Base-by-base conservation (phyloP, 1,140 invertebrate species). In the Zaprionus nigranus region DNA sequence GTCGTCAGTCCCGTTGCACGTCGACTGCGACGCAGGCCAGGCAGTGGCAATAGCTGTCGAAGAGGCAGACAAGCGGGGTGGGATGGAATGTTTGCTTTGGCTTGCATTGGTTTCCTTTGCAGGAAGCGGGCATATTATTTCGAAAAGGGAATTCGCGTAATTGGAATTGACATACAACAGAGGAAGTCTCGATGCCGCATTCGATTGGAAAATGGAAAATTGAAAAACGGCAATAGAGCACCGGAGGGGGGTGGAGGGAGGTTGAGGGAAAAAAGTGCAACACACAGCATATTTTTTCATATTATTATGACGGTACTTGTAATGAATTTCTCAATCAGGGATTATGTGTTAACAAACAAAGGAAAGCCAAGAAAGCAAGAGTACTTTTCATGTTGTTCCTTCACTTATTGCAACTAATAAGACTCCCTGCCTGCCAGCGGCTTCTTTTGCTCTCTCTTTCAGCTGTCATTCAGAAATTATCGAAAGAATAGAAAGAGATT, bases 91-190 rank as follows among this genome's bases (percentile, higher is more conserved):
- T 34, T 34, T 36, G 49, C 13, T 64, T 46, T 53, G 30, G 43
- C 34, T 64, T 30, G 20, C 28, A 17, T 36, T 34, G 30, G 30
- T 11, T 34, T 20, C 7, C 22, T 28, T 30, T 49, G 24, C n/a
- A 46, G 40, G 15, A 46, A 20, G 6, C n/a, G 46, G 46, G 17
- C 46, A 51, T 63, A 17, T 28, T 40, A 40, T 38, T 62, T 30
- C 30, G 26, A 17, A 17, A 62, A 38, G 46, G 22, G 28, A 26
- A 49, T 15, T 24, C 30, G 20, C 46, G 56, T 71, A 72, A 58
- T 72, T 57, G 9, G 38, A 34, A 70, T 60, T 70, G 67, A 38
- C 46, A 38, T 28, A 46, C 57, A 24, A 17, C 17, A 38, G 11
- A 15, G 7, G 17, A 26, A 62, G 53, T 56, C 36, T 28, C 26